Evolutionary conservation across 2,113 vertebrate species (phyloP).

Genomic region (Chamaea fasciata): DNA sequence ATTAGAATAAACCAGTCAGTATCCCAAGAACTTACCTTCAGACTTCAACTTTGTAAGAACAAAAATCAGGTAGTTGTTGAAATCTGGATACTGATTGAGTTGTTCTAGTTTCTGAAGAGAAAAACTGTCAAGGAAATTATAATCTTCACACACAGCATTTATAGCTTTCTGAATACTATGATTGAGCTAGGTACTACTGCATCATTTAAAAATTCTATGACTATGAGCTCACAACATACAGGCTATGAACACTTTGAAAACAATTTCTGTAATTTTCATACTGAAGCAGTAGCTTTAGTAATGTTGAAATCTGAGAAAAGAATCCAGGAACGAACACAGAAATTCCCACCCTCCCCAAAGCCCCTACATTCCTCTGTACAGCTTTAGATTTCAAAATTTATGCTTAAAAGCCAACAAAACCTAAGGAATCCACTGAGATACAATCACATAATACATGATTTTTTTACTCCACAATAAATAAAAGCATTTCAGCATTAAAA

Average conservation of each 20-base stretch:
- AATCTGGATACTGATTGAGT: slow-evolving; percentile 96
- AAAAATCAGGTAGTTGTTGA: slow-evolving; percentile 98
- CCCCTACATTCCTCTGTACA: not conserved
- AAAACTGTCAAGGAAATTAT: slow-evolving; percentile 76
- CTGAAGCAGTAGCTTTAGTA: not conserved
- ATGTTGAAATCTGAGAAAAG: not conserved
- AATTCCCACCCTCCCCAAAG: not conserved
- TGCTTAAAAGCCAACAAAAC: not conserved
- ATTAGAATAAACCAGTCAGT: not conserved
- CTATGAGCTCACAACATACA: not conserved
- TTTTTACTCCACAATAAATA: not conserved
- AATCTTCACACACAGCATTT: not conserved
- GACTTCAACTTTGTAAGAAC: slow-evolving; percentile 95
- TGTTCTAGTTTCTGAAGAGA: slow-evolving; percentile 91
- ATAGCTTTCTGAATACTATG: not conserved
- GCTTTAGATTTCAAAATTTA: not conserved
- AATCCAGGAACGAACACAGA: not conserved
- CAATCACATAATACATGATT: not conserved
- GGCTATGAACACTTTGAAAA: not conserved
- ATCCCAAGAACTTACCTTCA: slow-evolving; percentile 82
- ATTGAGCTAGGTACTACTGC: not conserved
- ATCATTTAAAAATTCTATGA: not conserved
- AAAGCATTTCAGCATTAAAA: not conserved
- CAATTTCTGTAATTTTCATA: not conserved
- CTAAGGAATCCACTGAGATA: not conserved